A percentile compares a stretch with the other conserved stretches of the same genome.
phyloP scores from a whole-genome alignment of 2,888 invertebrate genomes.

The Willowsia nigromaculata region DNA sequence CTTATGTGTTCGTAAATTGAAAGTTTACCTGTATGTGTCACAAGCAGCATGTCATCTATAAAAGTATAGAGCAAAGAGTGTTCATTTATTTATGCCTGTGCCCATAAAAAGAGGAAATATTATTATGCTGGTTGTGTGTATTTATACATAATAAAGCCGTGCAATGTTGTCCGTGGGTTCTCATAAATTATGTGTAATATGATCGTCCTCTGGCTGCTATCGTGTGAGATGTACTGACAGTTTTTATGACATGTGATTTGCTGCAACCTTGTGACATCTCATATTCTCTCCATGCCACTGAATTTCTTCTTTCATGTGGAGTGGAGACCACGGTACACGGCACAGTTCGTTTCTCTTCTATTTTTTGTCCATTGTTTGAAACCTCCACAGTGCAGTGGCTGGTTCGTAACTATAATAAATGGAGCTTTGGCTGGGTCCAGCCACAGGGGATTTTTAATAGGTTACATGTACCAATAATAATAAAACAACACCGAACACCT shows the following conservation, averaged over 20 bases:
- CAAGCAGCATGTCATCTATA: too few species aligned
- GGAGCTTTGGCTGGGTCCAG: neutral
- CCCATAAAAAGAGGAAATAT: neutral
- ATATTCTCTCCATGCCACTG: neutral
- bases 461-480: neutral
- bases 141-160: neutral
- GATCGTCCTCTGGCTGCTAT: slow-evolving; percentile 32
- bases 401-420: too few species aligned
- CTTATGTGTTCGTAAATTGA: too few species aligned
- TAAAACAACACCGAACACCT: neutral
- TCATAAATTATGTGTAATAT: slow-evolving; percentile 56
- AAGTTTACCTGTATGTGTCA: too few species aligned
- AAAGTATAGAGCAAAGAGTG: neutral
- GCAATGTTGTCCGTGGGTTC: neutral
- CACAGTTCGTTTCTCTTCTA: neutral
- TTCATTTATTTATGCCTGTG: neutral
- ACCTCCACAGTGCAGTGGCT: too few species aligned
- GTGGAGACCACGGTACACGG: neutral
- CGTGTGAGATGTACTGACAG: slow-evolving; percentile 35
- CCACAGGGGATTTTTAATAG: slow-evolving; percentile 7
- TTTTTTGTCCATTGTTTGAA: neutral
- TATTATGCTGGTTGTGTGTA: neutral
- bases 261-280: slow-evolving; percentile 36
- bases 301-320: neutral
- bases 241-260: slow-evolving; percentile 62